Conservation (phyloP, 2,888 invertebrate species). For the Marasmarcha lunaedactyla region DNA sequence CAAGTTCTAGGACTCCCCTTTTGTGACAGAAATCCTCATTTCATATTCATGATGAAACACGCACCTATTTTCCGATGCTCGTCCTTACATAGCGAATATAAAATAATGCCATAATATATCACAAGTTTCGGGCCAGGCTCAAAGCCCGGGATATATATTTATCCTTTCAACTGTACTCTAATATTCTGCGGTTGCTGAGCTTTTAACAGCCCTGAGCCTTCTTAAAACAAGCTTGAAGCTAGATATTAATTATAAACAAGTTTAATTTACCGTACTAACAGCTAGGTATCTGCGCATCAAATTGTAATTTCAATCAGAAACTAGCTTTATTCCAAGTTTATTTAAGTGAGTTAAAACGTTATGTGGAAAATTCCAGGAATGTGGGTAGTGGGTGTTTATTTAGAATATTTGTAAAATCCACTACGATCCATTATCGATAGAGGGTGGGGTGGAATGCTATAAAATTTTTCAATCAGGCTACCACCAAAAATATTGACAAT, state of each 20-base stretch:
- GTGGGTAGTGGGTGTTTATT: background rate
- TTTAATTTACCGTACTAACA: background rate
- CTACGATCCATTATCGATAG: slow-evolving; percentile 51
- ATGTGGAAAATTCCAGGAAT: background rate
- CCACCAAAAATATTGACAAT: slow-evolving; percentile 66
- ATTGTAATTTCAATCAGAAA: background rate
- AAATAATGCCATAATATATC: slow-evolving; percentile 25
- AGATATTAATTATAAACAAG: background rate
- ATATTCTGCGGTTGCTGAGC: no score
- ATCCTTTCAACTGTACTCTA: no score
- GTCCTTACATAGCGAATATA: slow-evolving; percentile 17
- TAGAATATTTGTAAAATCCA: slow-evolving; percentile 23
- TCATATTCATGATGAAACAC: slow-evolving; percentile 20
- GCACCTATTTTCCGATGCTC: slow-evolving; percentile 16
- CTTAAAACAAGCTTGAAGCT: background rate
- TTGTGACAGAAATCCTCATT: slow-evolving; percentile 12
- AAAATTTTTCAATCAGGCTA: slow-evolving; percentile 65
- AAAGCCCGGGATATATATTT: slow-evolving; percentile 9
- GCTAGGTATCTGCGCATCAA: background rate
- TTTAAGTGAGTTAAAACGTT: background rate
- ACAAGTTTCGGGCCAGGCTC: slow-evolving; percentile 28
- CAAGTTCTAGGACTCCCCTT: background rate
- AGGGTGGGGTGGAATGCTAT: slow-evolving; percentile 55
- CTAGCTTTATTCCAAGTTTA: background rate
- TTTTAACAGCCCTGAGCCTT: background rate